Base-by-base conservation (phyloP, 2,113 vertebrate species). In the Phoxinus phoxinus region DNA sequence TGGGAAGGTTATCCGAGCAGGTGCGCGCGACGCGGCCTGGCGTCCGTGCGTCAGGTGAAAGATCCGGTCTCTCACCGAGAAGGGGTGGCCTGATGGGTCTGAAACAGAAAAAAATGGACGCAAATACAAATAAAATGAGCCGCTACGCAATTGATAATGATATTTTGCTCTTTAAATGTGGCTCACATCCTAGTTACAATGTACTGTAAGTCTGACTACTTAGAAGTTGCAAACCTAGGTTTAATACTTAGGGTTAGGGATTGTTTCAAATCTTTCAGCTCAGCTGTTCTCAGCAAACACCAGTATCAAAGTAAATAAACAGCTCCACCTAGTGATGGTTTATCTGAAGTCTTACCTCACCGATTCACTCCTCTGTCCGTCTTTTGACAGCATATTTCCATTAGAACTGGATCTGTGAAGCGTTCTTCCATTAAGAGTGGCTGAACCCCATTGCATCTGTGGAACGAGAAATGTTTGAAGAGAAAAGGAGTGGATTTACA, bases 361-460 rank as follows among this genome's bases (percentile, higher is more conserved):
- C 0, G 61, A 51, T 67, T 81, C 63, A 51, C 17, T 23, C 19
- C 25, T 81, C 17, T 69, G 61, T 6, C 2, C 5, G 0, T 67
- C 44, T 67, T 69, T 81, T 35, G 44, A 51, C 12, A 51, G 44
- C 15, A 23, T 4, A 69, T 69, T 35, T 1, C 87, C 2, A 11
- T 83, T 91, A 58, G 72, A 63, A 80, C 86, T 75, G 82, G 72
- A 25, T 56, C 87, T 81, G 56, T 86, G 76, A 3, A 51, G 25
- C 1, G 51, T 56, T 8, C 61, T 84, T 81, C 88, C 87, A 25
- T 84, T 44, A 5, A 65, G 67, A 51, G 23, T 2, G 27, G 1
- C 32, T n/a, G 63, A 65, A 17, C 25, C 30, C 56, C 86, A 88
- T 4, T 85, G 87, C 41, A 56, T 51, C 93, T 93, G 86, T 13